These are phyloP conservation scores for Pachypanchax playfairii DNA, from an alignment of 2,113 vertebrate species.

Conservation along the genomic window DNA sequence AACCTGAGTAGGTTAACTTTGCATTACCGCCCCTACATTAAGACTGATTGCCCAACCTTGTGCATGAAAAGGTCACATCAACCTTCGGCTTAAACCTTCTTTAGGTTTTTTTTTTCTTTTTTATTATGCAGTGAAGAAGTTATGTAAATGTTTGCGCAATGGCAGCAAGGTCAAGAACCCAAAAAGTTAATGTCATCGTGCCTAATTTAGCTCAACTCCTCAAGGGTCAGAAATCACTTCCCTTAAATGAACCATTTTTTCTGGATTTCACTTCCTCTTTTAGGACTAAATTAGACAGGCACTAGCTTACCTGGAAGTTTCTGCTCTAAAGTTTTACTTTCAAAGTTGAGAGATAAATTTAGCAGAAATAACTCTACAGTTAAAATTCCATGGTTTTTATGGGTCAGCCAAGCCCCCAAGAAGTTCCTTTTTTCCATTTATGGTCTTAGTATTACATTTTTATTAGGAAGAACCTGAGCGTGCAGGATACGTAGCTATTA, in stretches of 20 bases:
- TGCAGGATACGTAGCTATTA: slow-evolving; percentile 16
- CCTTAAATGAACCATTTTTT: slow-evolving; percentile 70
- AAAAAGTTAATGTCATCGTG: slow-evolving; percentile 52
- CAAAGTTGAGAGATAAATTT: slow-evolving; percentile 20
- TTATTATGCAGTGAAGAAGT: slow-evolving; percentile 19
- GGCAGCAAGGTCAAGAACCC: slow-evolving; percentile 41
- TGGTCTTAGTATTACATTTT: not conserved
- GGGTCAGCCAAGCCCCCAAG: not conserved
- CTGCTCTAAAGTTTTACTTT: slow-evolving; percentile 34
- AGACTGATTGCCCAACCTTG: slow-evolving; percentile 67
- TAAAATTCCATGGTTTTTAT: not conserved
- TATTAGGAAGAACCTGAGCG: not conserved
- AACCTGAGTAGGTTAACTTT: slow-evolving; percentile 71
- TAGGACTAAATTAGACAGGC: slow-evolving; percentile 43
- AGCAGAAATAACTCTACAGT: slow-evolving; percentile 7
- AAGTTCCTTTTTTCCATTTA: not conserved
- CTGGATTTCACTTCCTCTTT: slow-evolving; percentile 56
- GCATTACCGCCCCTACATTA: slow-evolving; percentile 56
- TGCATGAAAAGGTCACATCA: slow-evolving; percentile 74
- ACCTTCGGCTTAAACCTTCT: slow-evolving; percentile 68
- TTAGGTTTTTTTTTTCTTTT: slow-evolving; percentile 16
- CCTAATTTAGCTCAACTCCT: slow-evolving; percentile 65
- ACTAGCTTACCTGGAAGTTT: slow-evolving; percentile 65
- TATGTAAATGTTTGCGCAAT: slow-evolving; percentile 52
- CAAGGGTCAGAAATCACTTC: slow-evolving; percentile 64